Base-by-base conservation (phyloP, 2,888 invertebrate species). In the Andrena marginata region DNA sequence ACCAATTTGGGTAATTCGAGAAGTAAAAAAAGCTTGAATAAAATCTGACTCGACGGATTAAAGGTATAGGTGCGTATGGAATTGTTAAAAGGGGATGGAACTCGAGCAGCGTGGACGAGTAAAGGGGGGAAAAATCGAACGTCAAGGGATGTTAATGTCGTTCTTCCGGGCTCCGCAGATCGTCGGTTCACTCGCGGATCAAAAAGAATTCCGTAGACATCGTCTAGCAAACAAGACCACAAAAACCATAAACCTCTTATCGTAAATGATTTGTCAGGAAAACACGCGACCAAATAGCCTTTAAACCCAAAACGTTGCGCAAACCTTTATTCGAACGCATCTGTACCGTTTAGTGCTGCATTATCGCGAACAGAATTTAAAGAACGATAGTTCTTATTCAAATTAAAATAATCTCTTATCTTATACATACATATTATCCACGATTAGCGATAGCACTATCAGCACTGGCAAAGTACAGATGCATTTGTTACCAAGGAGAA, bases 81-180 rank as follows among this genome's bases (percentile, higher is more conserved):
- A 75, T 65, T 75, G 35, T 78, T 51, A 20, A 35, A 2, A 23
- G 23, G 29, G 6, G 64, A 49, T 10, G 29, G 68, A 76, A 62
- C 48, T 78, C 33, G 29, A 77, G 31, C 42, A 60, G 60, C 76
- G 20, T 76, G 70, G 70, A 31, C 71, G 23, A 79, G 48, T 63
- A 54, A 64, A 62, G 16, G 63, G 64, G 54, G 33, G 23, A 4
- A 51, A n/a, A 48, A 48, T 5, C 42, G n/a, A 49, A 23, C 35
- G 26, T 69, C 64, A 10, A 51, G 62, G 54, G 20, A 71, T 56
- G 2, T 73, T 33, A 68, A 60, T 49, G 35, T 56, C 33, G 67
- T 78, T 87, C 87, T 87, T 85, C 87, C 87, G 80, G 87, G 87
- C 87, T 87, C 87, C 87, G 84, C 82, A 67, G 81, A 87, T 87